A percentile compares a stretch with the other conserved stretches of the same genome.
These are phyloP conservation scores for Carposina sasakii DNA, from an alignment of 1,140 invertebrate genomes.

Conservation along the genomic window DNA sequence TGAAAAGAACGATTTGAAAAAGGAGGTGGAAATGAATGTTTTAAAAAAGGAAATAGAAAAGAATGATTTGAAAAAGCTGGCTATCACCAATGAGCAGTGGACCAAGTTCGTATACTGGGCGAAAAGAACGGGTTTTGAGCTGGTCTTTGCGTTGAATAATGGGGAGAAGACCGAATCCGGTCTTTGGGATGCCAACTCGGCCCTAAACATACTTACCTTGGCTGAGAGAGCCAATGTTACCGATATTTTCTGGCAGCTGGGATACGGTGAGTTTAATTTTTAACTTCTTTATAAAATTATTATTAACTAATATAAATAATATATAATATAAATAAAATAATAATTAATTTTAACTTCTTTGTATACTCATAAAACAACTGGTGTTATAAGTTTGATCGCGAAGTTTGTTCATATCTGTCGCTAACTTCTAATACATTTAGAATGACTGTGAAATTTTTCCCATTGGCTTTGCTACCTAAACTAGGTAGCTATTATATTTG, in stretches of 20 bases:
- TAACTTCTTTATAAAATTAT: no score
- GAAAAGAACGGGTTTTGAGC: conserved; percentile 58
- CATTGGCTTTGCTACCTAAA: no score
- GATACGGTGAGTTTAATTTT: conserved; percentile 73
- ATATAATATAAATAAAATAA: no score
- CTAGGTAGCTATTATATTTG: no score
- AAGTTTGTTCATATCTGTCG: no score
- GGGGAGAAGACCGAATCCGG: conserved; percentile 39
- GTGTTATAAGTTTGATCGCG: no score
- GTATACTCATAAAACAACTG: no score
- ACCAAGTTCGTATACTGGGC: conserved; percentile 66
- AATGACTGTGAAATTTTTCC: no score
- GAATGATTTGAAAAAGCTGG: conserved; percentile 10
- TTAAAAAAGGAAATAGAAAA: background rate
- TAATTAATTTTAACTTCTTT: no score
- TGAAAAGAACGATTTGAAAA: background rate
- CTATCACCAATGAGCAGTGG: conserved; percentile 52
- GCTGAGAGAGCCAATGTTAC: conserved; percentile 73
- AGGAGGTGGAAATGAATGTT: background rate
- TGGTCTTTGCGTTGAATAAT: conserved; percentile 68
- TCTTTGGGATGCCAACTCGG: conserved; percentile 72
- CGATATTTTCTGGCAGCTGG: conserved; percentile 76
- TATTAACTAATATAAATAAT: no score
- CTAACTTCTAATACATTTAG: no score
- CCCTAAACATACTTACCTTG: conserved; percentile 72